Evolutionary conservation across 37 sponge, comb jelly and placozoan genomes (phyloP).

Genomic region (Corticium candelabrum): DNA sequence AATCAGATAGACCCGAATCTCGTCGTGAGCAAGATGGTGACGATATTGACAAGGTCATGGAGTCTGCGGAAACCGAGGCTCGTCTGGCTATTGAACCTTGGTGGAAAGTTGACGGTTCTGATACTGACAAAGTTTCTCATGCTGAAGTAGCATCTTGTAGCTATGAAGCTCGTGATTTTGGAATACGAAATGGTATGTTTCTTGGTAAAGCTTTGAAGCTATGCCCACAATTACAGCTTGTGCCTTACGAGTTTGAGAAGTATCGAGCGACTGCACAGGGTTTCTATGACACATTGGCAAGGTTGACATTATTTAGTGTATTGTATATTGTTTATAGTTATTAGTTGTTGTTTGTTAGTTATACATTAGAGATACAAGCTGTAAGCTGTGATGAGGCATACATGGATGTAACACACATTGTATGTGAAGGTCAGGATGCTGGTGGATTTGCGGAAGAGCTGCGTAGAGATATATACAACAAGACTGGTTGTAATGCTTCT

Average conservation of each 20-base stretch:
- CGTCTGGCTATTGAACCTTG: not conserved
- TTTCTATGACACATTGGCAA: slow-evolving; percentile 50
- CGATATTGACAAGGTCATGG: not conserved
- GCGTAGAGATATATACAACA: slow-evolving; percentile 30
- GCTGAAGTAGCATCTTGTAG: slow-evolving; percentile 85
- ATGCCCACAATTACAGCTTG: slow-evolving; percentile 62
- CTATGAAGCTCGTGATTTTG: slow-evolving; percentile 68
- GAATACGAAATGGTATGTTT: slow-evolving; percentile 81
- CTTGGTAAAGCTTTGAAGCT: slow-evolving; percentile 63
- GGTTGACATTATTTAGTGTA: not conserved
- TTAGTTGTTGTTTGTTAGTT: slow-evolving; percentile 12
- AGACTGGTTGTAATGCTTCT: slow-evolving; percentile 63
- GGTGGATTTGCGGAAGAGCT: slow-evolving; percentile 32
- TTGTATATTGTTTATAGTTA: not conserved
- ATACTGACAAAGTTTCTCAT: too few species aligned
- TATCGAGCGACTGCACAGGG: slow-evolving; percentile 55
- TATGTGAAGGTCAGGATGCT: slow-evolving; percentile 15
- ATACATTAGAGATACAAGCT: slow-evolving; percentile 51
- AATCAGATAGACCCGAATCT: too few species aligned
- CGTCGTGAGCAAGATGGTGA: too few species aligned
- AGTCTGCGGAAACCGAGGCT: not conserved
- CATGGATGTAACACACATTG: slow-evolving; percentile 63
- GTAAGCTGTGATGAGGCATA: slow-evolving; percentile 95
- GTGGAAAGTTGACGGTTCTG: not conserved
- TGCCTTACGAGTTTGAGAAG: slow-evolving; percentile 79